phyloP scores from a whole-genome alignment of 2,888 invertebrate genomes.

The Cremastobaeus sp. region DNA sequence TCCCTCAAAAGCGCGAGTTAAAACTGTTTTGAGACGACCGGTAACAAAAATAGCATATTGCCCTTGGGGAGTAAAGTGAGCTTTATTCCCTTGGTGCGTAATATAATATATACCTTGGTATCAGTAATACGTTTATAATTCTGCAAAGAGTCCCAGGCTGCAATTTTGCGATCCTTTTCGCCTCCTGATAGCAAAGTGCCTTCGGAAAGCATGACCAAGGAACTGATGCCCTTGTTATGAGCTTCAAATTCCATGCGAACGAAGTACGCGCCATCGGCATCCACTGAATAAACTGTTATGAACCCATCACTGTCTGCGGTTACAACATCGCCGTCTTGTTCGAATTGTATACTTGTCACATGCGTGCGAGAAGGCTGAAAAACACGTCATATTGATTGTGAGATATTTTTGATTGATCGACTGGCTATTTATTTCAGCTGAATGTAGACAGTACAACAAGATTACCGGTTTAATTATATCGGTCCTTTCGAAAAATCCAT shows the following conservation, averaged over 20 bases:
- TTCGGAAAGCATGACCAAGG: slow-evolving; percentile 92
- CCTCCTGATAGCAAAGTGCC: slow-evolving; percentile 94
- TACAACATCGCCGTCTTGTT: slow-evolving; percentile 94
- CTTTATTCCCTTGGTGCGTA: too few species aligned
- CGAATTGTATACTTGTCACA: slow-evolving; percentile 92
- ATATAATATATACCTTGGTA: slow-evolving; percentile 92
- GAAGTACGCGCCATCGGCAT: slow-evolving; percentile 93
- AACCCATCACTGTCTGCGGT: slow-evolving; percentile 95
- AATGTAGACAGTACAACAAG: too few species aligned
- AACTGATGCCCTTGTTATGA: slow-evolving; percentile 92
- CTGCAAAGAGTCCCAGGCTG: slow-evolving; percentile 94
- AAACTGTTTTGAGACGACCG: too few species aligned
- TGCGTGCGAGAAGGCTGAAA: slow-evolving; percentile 88
- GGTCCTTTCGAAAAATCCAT: slow-evolving; percentile 93
- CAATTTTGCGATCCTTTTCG: slow-evolving; percentile 92
- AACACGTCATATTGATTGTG: too few species aligned
- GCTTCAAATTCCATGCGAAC: slow-evolving; percentile 94
- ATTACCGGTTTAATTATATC: slow-evolving; percentile 89
- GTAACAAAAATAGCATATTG: too few species aligned
- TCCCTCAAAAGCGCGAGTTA: neutral
- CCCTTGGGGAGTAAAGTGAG: too few species aligned
- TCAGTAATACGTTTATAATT: slow-evolving; percentile 94
- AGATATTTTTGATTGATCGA: too few species aligned
- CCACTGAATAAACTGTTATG: slow-evolving; percentile 93
- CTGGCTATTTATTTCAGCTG: too few species aligned